These are phyloP conservation scores for Cybosia mesomella DNA, from an alignment of 2,888 invertebrate genomes.

Conservation along the genomic window DNA sequence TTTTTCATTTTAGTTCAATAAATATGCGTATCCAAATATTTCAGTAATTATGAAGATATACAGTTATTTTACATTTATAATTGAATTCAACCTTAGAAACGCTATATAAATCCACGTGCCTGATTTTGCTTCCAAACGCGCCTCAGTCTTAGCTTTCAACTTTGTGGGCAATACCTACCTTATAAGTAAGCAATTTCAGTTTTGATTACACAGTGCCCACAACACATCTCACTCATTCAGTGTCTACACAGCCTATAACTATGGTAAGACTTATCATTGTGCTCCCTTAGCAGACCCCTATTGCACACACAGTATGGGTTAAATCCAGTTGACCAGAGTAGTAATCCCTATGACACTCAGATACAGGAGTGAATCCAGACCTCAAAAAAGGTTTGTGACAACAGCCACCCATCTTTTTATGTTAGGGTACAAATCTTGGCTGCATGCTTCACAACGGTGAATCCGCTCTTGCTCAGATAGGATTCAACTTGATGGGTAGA, in stretches of 20 bases:
- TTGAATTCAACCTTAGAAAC: not conserved
- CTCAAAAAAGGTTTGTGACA: too few species aligned
- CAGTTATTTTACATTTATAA: not conserved
- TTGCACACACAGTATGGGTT: not conserved
- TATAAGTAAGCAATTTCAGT: too few species aligned
- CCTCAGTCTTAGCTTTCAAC: too few species aligned
- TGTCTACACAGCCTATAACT: not conserved
- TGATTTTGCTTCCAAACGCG: not conserved
- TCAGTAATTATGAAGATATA: not conserved
- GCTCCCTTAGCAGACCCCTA: too few species aligned
- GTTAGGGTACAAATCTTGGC: too few species aligned
- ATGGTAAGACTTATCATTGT: not conserved
- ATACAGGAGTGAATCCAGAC: too few species aligned
- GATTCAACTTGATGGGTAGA: too few species aligned
- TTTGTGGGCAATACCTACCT: too few species aligned
- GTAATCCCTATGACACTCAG: too few species aligned
- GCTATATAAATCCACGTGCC: not conserved
- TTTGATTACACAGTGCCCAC: not conserved
- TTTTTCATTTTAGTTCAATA: not conserved
- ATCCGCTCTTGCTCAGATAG: too few species aligned
- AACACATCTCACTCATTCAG: not conserved
- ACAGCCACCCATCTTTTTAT: too few species aligned
- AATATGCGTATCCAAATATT: not conserved
- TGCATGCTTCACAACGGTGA: too few species aligned
- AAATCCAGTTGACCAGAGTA: not conserved